phyloP scores from a whole-genome alignment of 2,888 invertebrate species.

The Labia minor region DNA sequence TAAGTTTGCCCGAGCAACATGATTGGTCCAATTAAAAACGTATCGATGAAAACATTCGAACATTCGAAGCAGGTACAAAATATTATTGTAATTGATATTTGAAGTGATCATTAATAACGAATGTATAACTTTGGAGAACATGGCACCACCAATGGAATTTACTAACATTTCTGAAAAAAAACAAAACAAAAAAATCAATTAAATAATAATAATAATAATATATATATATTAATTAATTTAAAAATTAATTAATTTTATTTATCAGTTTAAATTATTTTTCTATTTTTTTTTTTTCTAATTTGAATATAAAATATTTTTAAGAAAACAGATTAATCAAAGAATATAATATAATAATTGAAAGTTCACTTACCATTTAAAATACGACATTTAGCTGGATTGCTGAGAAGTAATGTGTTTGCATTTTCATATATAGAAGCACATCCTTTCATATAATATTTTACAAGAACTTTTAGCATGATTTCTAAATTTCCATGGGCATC shows the following conservation, averaged over 20 bases:
- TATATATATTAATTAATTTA: too few relatives aligned
- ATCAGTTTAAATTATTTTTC: too few relatives aligned
- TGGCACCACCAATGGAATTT: constrained; percentile 46
- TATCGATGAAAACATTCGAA: neutral
- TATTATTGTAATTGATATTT: neutral
- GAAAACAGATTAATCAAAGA: too few relatives aligned
- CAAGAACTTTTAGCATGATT: neutral
- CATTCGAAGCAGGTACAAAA: neutral
- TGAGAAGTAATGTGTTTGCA: neutral
- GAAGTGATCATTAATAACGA: constrained; percentile 43
- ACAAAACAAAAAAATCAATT: constrained; percentile 15
- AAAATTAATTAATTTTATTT: too few relatives aligned
- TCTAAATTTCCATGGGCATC: neutral
- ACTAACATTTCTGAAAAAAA: constrained; percentile 38
- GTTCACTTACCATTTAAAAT: neutral
- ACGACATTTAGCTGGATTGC: neutral
- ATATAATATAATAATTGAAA: too few relatives aligned
- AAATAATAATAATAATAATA: too few relatives aligned
- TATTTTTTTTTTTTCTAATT: too few relatives aligned
- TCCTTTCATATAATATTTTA: neutral
- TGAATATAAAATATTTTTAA: too few relatives aligned
- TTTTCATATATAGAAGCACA: neutral
- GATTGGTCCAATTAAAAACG: neutral
- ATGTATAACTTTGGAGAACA: constrained; percentile 46
- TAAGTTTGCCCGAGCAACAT: neutral